These are phyloP conservation scores for Trachelus troglodyta DNA, from an alignment of 2,888 invertebrate species.

Conservation along the genomic window DNA sequence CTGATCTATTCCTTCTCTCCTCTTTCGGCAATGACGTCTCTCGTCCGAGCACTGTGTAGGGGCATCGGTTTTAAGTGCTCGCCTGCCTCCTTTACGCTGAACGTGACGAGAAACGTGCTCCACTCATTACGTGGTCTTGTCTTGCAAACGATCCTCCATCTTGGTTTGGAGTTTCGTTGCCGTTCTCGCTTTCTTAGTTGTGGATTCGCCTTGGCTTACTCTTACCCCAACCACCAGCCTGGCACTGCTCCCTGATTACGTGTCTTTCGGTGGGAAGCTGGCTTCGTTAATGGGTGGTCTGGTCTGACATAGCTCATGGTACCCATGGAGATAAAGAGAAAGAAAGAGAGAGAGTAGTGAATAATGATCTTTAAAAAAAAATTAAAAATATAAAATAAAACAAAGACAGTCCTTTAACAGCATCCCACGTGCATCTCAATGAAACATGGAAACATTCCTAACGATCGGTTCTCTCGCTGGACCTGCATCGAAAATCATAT, in stretches of 20 bases:
- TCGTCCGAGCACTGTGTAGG: background rate
- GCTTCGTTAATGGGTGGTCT: background rate
- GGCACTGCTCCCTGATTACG: background rate
- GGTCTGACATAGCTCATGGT: background rate
- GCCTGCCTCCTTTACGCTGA: slow-evolving; percentile 15
- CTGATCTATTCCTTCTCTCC: background rate
- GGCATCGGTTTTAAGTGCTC: background rate
- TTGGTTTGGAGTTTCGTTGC: background rate
- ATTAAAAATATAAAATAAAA: background rate
- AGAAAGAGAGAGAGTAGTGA: background rate
- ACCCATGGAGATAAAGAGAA: background rate
- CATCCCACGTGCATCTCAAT: background rate
- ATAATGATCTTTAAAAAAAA: background rate
- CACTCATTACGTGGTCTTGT: slow-evolving; percentile 59
- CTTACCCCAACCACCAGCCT: background rate
- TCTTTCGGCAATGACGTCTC: background rate
- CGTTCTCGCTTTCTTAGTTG: slow-evolving; percentile 29
- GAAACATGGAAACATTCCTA: background rate
- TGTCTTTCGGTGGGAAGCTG: background rate
- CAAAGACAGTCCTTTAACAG: background rate
- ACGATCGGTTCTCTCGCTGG: background rate
- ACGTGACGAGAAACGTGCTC: slow-evolving; percentile 59
- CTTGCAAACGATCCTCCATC: slow-evolving; percentile 44
- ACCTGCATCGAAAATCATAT: background rate
- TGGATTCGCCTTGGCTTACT: slow-evolving; percentile 18